Evolutionary conservation across 2,113 vertebrate genomes (phyloP).

Genomic region (Mormyrus lacerda): DNA sequence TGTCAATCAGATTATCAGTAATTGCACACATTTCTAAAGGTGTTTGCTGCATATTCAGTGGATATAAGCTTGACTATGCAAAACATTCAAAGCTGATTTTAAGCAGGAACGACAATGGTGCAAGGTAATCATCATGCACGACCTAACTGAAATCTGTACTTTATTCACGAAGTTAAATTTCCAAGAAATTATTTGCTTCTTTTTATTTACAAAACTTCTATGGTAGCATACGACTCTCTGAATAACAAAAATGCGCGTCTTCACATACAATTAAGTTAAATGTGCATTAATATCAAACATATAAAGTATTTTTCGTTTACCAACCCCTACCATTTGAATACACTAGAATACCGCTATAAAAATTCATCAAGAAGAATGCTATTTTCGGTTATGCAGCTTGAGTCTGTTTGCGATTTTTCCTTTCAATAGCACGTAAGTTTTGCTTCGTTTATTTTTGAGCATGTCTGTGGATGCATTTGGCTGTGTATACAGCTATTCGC

Average conservation of each 20-base stretch:
- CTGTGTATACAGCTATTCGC: constrained; percentile 46
- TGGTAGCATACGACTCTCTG: neutral
- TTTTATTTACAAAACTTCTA: neutral
- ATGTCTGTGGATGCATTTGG: constrained; percentile 54
- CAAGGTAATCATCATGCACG: neutral
- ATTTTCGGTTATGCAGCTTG: neutral
- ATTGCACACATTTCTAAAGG: neutral
- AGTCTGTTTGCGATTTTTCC: neutral
- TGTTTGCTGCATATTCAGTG: neutral
- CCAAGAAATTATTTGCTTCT: neutral
- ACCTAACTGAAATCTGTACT: neutral
- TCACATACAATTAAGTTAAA: neutral
- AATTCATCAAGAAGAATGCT: neutral
- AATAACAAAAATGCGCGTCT: neutral
- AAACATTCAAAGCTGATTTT: neutral
- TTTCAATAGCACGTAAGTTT: neutral
- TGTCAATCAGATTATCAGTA: neutral
- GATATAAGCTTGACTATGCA: neutral
- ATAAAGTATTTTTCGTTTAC: neutral
- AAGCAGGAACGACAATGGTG: neutral
- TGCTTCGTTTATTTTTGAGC: constrained; percentile 35
- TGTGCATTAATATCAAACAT: neutral
- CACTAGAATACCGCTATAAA: neutral
- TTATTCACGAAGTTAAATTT: neutral
- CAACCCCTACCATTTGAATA: neutral